Conservation (phyloP, 2,888 invertebrate genomes). For the Xestia c-nigrum region DNA sequence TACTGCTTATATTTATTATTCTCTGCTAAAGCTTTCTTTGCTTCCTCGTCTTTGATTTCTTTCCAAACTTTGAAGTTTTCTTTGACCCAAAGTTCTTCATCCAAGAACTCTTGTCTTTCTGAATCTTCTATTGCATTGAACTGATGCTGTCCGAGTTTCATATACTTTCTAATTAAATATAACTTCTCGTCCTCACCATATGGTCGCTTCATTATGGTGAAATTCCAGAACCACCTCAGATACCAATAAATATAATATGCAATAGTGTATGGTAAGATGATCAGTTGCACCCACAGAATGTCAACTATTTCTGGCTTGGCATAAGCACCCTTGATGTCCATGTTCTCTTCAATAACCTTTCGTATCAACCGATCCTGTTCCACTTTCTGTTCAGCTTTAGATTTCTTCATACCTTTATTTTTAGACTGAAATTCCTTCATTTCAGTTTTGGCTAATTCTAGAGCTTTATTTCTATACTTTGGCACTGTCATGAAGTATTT, state of each 20-base stretch:
- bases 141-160: constrained; percentile 93
- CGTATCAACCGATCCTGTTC: constrained; percentile 95
- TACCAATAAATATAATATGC: constrained; percentile 94
- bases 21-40: constrained; percentile 95
- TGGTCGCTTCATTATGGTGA: constrained; percentile 93
- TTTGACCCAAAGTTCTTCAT: constrained; percentile 95
- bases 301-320: constrained; percentile 95
- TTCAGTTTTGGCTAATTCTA: constrained; percentile 92
- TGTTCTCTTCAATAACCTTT: constrained; percentile 96
- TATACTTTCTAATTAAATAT: constrained; percentile 94
- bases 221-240: constrained; percentile 95
- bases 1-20: constrained; percentile 97
- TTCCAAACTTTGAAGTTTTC: constrained; percentile 96
- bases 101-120: constrained; percentile 93
- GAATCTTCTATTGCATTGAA: constrained; percentile 94
- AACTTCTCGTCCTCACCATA: constrained; percentile 96
- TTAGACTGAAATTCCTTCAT: constrained; percentile 90
- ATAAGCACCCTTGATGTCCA: constrained; percentile 98
- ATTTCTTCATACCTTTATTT: constrained; percentile 86
- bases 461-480: constrained; percentile 95
- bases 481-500: constrained; percentile 96
- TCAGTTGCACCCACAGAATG: constrained; percentile 95
- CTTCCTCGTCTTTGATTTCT: constrained; percentile 95
- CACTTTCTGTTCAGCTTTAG: constrained; percentile 92
- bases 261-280: constrained; percentile 95